Conservation (phyloP, 1,140 invertebrate species). For the Kradibia gibbosae region DNA sequence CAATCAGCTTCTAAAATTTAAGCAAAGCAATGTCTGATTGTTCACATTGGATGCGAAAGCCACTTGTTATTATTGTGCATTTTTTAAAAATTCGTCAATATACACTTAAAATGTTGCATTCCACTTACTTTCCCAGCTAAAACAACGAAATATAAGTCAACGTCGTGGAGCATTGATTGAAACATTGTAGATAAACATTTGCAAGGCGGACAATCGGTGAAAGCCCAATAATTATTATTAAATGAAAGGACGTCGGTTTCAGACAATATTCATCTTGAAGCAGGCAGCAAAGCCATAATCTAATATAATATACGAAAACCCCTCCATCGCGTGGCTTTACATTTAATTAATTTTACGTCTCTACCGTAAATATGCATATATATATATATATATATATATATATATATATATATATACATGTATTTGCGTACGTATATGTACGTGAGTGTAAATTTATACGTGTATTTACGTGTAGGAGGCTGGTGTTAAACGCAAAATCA, state of each 20-base stretch:
- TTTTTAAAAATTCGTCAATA: not conserved
- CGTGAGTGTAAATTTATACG: too few species aligned
- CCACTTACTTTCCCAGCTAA: not conserved
- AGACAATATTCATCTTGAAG: not conserved
- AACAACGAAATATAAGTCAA: not conserved
- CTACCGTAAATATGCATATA: too few species aligned
- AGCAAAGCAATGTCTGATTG: too few species aligned
- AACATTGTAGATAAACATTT: constrained; percentile 23
- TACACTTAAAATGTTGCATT: not conserved
- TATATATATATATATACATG: too few species aligned
- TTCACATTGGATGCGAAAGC: too few species aligned
- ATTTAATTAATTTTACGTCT: constrained; percentile 8
- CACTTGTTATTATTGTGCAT: not conserved
- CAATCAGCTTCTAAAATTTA: too few species aligned
- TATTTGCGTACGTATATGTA: too few species aligned
- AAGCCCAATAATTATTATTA: constrained; percentile 36
- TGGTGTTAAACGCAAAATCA: not conserved
- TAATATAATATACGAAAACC: too few species aligned
- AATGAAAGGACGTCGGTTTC: not conserved
- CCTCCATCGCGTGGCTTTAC: not conserved
- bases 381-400: too few species aligned
- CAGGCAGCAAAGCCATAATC: not conserved
- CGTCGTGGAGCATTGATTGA: not conserved
- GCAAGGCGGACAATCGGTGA: constrained; percentile 9
- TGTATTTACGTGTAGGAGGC: not conserved